Evolutionary conservation across 2,888 invertebrate genomes (phyloP).

Genomic region (Atherix ibis): DNA sequence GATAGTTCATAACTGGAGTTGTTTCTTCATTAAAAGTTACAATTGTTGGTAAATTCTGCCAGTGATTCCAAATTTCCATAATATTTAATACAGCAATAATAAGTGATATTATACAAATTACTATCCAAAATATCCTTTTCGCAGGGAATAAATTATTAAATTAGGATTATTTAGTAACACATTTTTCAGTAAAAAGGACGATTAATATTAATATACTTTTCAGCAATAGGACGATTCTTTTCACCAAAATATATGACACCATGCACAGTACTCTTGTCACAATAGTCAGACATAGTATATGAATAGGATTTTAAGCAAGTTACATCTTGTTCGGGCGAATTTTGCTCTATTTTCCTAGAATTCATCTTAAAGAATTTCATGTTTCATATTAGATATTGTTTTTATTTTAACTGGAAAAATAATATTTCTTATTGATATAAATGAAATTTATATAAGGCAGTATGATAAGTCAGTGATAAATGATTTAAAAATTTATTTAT

Average conservation of each 20-base stretch:
- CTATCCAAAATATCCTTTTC: constrained; percentile 31
- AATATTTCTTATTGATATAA: too few relatives aligned
- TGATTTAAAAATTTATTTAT: too few relatives aligned
- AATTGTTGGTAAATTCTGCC: constrained; percentile 45
- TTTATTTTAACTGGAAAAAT: too few relatives aligned
- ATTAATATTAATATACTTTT: constrained; percentile 23
- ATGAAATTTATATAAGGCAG: too few relatives aligned
- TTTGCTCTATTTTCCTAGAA: too few relatives aligned
- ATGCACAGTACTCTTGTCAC: constrained; percentile 38
- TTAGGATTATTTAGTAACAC: background rate
- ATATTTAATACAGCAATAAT: constrained; percentile 38
- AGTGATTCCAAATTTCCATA: constrained; percentile 38
- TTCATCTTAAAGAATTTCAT: too few relatives aligned
- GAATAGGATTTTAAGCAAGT: too few relatives aligned
- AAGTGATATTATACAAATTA: constrained; percentile 37
- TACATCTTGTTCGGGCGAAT: too few relatives aligned
- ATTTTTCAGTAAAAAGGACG: background rate
- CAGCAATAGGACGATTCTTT: too few relatives aligned
- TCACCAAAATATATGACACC: constrained; percentile 39
- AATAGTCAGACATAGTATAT: too few relatives aligned
- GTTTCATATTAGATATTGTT: too few relatives aligned
- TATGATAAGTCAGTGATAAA: too few relatives aligned
- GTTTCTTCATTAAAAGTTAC: constrained; percentile 45
- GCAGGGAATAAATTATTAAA: background rate
- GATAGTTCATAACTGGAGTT: background rate